Conservation (phyloP, 2,888 invertebrate species). For the Acronicta leporina region DNA sequence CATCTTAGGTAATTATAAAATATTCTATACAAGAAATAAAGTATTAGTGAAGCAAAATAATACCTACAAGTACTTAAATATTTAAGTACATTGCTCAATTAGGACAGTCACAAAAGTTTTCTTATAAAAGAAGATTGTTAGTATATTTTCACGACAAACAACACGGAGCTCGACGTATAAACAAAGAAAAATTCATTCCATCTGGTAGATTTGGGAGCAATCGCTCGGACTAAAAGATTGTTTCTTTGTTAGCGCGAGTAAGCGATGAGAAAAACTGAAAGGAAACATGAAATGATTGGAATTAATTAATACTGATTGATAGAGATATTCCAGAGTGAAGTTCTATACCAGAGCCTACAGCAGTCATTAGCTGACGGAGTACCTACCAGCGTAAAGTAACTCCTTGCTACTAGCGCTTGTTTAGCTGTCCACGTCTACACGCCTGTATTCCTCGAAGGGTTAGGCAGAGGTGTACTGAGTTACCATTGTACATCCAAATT, state of each 20-base stretch:
- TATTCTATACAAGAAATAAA: slow-evolving; percentile 3
- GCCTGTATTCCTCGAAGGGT: too few relatives aligned
- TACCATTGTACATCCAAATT: too few relatives aligned
- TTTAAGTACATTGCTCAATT: slow-evolving; percentile 52
- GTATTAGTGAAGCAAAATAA: slow-evolving; percentile 3
- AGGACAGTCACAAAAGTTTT: slow-evolving; percentile 56
- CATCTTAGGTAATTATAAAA: too few relatives aligned
- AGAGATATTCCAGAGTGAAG: slow-evolving; percentile 9
- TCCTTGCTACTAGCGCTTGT: too few relatives aligned
- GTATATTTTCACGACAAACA: slow-evolving; percentile 60
- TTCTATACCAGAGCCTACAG: not conserved
- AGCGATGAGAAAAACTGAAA: slow-evolving; percentile 40
- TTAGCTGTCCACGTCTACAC: too few relatives aligned
- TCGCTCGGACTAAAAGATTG: slow-evolving; percentile 60
- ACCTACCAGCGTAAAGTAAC: too few relatives aligned
- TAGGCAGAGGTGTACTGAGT: too few relatives aligned
- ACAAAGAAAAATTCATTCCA: slow-evolving; percentile 59
- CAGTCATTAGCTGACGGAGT: not conserved
- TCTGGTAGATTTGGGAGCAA: slow-evolving; percentile 56
- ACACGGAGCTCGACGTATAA: slow-evolving; percentile 44
- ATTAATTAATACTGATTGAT: slow-evolving; percentile 29
- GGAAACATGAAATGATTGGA: slow-evolving; percentile 46
- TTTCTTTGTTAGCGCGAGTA: slow-evolving; percentile 46
- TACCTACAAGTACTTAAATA: slow-evolving; percentile 15
- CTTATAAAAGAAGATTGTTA: slow-evolving; percentile 56